Evolutionary conservation across 2,113 vertebrate genomes (phyloP).

Genomic region (Pyxicephalus adspersus): DNA sequence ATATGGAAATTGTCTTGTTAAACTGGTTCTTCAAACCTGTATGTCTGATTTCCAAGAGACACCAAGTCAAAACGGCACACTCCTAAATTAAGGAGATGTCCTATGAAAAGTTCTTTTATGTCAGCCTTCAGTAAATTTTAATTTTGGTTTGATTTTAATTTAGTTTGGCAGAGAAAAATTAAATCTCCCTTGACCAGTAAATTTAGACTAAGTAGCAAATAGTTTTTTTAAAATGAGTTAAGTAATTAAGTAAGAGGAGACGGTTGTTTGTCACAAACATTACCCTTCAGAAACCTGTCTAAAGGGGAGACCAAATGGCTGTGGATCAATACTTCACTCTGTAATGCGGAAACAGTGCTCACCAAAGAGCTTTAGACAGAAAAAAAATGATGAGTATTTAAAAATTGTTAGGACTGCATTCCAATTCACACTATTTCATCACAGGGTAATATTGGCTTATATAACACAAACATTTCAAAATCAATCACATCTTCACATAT

Average conservation of each 20-base stretch:
- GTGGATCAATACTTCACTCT: slow-evolving; percentile 14
- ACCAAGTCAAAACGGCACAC: slow-evolving; percentile 4
- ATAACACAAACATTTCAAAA: not conserved
- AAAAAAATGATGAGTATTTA: slow-evolving; percentile 7
- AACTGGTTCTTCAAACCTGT: not conserved
- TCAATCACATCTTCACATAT: not conserved
- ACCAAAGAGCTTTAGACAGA: not conserved
- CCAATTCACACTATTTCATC: not conserved
- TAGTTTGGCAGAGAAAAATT: not conserved
- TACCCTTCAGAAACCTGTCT: not conserved
- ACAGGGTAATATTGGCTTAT: not conserved
- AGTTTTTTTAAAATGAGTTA: slow-evolving; percentile 12
- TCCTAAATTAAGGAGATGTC: slow-evolving; percentile 18
- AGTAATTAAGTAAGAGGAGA: slow-evolving; percentile 17
- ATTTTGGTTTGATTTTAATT: slow-evolving; percentile 13
- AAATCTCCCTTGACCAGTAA: not conserved
- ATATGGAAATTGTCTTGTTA: slow-evolving; percentile 9
- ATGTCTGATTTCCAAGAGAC: slow-evolving; percentile 20
- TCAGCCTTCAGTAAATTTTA: too few relatives aligned
- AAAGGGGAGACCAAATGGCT: slow-evolving; percentile 1
- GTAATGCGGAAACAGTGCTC: slow-evolving; percentile 6
- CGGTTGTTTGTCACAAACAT: slow-evolving; percentile 1
- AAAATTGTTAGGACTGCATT: not conserved
- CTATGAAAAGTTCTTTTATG: not conserved
- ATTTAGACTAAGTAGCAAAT: not conserved